Evolutionary conservation across 2,888 invertebrate genomes (phyloP), one percentile per base, ranked within the genome.

Genomic region (Cosmia pyralina): DNA sequence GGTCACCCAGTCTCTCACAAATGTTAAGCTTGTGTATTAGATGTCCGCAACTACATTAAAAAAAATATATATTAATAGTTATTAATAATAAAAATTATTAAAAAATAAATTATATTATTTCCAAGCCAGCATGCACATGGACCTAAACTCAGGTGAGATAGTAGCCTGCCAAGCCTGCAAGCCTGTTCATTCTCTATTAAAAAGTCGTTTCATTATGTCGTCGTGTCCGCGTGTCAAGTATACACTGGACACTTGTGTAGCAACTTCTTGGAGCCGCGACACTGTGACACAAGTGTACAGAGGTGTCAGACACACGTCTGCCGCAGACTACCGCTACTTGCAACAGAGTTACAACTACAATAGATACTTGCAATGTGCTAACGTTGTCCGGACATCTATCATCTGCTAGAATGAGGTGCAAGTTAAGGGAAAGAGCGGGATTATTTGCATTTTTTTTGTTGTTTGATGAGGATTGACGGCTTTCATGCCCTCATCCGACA

Each of bases 301-400:
- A 71, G 75, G 68, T 81, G 81, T 83, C 84, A 68, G 80, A 65
- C 83, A 65, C 80, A 4, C 11, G 68, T 78, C 79, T 60, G 53
- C 59, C 46, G 10, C 59, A 59, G 22, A 50, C 75, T 72, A 58
- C 70, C 60, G 63, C 53, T 80, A 72, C 72, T 79, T 64, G 71
- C 75, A 66, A 71, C 77, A 75, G 62, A 75, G 67, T 48, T 59
- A 64, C n/a, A n/a, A 72, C 44, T 53, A 87, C 81, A 83, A 85
- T 81, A 70, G 75, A 70, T 71, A 81, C 86, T 87, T 76, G 87
- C 85, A 81, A 81, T 76, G 84, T 84, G 82, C 82, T 82, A 82
- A 83, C 81, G 74, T 74, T 66, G 77, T 78, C 73, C 66, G 65
- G 76, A 60, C 81, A 88, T 88, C 69, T 69, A 84, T 87, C 87